Evolutionary conservation across 2,888 invertebrate genomes (phyloP).

Genomic region (Margaritifera margaritifera): DNA sequence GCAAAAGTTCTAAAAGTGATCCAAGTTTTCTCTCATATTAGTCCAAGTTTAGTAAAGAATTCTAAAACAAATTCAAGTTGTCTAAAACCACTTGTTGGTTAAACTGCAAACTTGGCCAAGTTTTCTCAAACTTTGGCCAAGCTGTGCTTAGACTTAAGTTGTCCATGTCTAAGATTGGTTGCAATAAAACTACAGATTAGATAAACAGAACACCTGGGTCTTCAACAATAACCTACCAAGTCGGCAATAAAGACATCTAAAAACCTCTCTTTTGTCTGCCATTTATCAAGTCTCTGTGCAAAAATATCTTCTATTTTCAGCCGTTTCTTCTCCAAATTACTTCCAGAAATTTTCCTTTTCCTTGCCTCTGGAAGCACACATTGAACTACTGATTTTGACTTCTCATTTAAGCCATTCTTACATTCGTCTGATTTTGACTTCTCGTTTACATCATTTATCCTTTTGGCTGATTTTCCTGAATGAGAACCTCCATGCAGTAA

Average conservation of each 20-base stretch:
- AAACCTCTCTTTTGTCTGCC: conserved; percentile 30
- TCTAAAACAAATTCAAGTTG: no score
- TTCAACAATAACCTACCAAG: conserved; percentile 40
- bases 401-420: no score
- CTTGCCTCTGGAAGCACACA: not conserved
- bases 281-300: conserved; percentile 9
- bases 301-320: conserved; percentile 21
- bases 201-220: not conserved
- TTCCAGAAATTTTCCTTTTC: conserved; percentile 1
- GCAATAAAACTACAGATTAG: not conserved
- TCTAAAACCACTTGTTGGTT: no score
- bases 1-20: no score
- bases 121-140: no score
- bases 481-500: conserved; percentile 30
- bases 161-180: not conserved
- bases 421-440: no score
- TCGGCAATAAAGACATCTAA: conserved; percentile 60
- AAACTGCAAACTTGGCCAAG: no score
- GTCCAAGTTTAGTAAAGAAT: no score
- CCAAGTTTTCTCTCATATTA: no score
- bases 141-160: no score
- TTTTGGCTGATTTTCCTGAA: not conserved
- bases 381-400: no score
- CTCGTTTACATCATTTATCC: no score
- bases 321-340: conserved; percentile 2